A percentile compares a stretch with the other conserved stretches of the same genome.
phyloP scores from a whole-genome alignment of 2,113 vertebrate species.

The Anoplopoma fimbria region DNA sequence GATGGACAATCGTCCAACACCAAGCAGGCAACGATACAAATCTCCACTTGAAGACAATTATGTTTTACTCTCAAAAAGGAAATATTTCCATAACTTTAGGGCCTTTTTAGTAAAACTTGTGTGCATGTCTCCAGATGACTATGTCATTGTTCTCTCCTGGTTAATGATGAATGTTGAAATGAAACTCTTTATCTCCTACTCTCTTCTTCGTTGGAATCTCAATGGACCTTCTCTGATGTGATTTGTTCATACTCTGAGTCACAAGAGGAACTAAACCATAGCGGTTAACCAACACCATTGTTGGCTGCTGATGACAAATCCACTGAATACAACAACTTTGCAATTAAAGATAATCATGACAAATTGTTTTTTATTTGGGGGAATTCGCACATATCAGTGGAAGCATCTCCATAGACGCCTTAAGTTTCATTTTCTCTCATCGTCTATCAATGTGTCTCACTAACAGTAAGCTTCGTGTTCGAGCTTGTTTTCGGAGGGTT shows the following conservation, averaged over 20 bases:
- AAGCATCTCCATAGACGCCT: neutral
- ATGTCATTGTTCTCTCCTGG: neutral
- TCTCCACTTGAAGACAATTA: neutral
- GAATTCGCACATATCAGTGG: neutral
- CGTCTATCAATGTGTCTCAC: neutral
- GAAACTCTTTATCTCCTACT: neutral
- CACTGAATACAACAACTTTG: neutral
- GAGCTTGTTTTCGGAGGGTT: conserved; percentile 13
- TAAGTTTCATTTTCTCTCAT: conserved; percentile 32
- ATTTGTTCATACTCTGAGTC: neutral
- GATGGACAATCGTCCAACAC: neutral
- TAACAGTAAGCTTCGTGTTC: conserved; percentile 19
- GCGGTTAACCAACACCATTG: neutral
- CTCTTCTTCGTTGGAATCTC: neutral
- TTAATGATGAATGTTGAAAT: neutral
- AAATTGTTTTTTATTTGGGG: neutral
- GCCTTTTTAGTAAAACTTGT: neutral
- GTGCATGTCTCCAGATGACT: neutral
- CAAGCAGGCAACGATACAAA: neutral
- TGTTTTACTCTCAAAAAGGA: neutral
- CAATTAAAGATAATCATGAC: neutral
- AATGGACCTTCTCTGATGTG: neutral
- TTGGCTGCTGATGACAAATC: neutral
- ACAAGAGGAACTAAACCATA: conserved; percentile 24
- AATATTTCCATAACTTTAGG: neutral